Conservation (phyloP, 2,113 vertebrate species). For the Azemiops feae region DNA sequence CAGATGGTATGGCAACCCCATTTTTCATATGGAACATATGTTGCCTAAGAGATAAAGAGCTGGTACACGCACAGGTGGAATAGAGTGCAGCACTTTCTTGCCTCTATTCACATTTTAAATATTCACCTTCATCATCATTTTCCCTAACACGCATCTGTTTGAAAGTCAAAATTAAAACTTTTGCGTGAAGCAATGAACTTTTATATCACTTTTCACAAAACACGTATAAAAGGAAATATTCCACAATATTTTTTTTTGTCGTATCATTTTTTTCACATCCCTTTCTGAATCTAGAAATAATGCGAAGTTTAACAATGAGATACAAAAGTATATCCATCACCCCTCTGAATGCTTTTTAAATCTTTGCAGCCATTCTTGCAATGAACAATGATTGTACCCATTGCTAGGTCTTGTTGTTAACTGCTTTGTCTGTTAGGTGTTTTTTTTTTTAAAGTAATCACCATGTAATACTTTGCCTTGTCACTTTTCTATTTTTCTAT, state of each 20-base stretch:
- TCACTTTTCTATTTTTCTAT: not conserved
- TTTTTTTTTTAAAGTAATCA: not conserved
- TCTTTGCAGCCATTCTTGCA: not conserved
- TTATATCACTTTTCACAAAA: not conserved
- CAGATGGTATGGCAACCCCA: constrained; percentile 68
- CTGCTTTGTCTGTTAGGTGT: not conserved
- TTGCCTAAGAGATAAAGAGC: constrained; percentile 69
- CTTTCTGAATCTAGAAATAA: not conserved
- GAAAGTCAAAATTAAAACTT: constrained; percentile 33
- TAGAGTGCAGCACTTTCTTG: constrained; percentile 55
- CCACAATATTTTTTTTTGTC: not conserved
- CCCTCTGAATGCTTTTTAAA: not conserved
- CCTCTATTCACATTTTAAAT: not conserved
- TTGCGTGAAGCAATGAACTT: constrained; percentile 26
- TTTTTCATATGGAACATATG: constrained; percentile 64
- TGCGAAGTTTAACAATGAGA: not conserved
- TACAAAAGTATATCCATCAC: not conserved
- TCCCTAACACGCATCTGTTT: not conserved
- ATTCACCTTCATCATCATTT: constrained; percentile 23
- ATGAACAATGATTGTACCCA: not conserved
- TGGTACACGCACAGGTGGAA: constrained; percentile 62
- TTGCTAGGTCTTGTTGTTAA: not conserved
- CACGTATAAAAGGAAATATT: not conserved
- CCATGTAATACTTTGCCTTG: not conserved
- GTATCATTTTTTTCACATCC: not conserved